Evolutionary conservation across 2,888 invertebrate species (phyloP).

Genomic region (Hypselothyrea guttata): DNA sequence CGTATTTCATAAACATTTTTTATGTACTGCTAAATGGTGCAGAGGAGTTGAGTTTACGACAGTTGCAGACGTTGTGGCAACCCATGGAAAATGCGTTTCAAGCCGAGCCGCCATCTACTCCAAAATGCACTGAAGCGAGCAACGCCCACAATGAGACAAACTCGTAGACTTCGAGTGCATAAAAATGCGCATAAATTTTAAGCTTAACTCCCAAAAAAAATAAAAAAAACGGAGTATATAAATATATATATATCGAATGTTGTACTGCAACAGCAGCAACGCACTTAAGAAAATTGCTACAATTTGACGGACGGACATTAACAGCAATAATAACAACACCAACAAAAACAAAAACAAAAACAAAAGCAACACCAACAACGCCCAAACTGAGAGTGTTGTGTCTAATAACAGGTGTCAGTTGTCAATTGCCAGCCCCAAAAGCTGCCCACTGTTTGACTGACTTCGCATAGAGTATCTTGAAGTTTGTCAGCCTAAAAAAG

Average conservation of each 20-base stretch:
- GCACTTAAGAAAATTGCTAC: conserved; percentile 63
- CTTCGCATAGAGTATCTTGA: conserved; percentile 2
- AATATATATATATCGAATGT: conserved; percentile 8
- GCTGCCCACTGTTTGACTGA: conserved; percentile 55
- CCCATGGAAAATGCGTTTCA: conserved; percentile 58
- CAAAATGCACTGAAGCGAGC: conserved; percentile 10
- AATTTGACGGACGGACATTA: conserved; percentile 48
- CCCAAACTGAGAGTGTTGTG: conserved; percentile 60
- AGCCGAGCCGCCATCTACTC: conserved; percentile 42
- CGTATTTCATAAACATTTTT: conserved; percentile 42
- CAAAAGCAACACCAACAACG: conserved; percentile 27
- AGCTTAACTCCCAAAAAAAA: conserved; percentile 11
- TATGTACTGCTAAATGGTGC: conserved; percentile 77
- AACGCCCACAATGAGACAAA: conserved; percentile 54
- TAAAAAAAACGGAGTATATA: no score
- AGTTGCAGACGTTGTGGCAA: conserved; percentile 54
- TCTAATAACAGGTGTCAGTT: conserved; percentile 74
- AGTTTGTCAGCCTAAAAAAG: background rate
- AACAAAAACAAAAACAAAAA: conserved; percentile 10
- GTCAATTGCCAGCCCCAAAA: conserved; percentile 65
- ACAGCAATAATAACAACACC: conserved; percentile 24
- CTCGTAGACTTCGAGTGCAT: conserved; percentile 12
- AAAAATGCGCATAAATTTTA: conserved; percentile 50
- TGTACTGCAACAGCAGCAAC: conserved; percentile 46
- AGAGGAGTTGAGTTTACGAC: conserved; percentile 69